These are phyloP conservation scores for Rousettus madagascariensis DNA, from an alignment of 2,797 vertebrate species.

Conservation along the genomic window DNA sequence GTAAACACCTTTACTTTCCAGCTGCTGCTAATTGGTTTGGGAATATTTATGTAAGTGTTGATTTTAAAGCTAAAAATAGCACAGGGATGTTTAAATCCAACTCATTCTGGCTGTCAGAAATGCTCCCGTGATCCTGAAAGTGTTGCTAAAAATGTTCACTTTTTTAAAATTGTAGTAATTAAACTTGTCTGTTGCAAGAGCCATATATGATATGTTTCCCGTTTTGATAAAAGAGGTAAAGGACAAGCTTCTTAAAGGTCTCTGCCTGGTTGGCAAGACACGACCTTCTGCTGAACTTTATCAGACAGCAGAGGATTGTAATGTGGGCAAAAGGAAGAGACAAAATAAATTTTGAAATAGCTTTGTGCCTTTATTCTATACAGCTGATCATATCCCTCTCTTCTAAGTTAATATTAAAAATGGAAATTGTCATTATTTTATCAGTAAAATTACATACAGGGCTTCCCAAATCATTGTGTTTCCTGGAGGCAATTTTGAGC, in stretches of 20 bases:
- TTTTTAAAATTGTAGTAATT: conserved; percentile 79
- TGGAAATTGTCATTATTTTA: background rate
- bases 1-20: conserved; percentile 82
- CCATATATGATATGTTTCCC: conserved; percentile 72
- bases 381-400: background rate
- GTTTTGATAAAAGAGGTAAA: conserved; percentile 61
- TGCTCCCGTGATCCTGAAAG: conserved; percentile 78
- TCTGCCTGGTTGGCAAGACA: conserved; percentile 30
- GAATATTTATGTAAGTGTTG: conserved; percentile 87
- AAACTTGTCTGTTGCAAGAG: conserved; percentile 79
- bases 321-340: background rate
- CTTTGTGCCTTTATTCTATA: background rate
- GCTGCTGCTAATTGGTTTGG: conserved; percentile 84
- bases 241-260: conserved; percentile 39
- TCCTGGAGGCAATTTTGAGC: conserved; percentile 12
- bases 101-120: conserved; percentile 82
- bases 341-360: background rate
- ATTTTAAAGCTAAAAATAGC: conserved; percentile 87
- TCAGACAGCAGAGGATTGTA: conserved; percentile 7
- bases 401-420: conserved; percentile 39
- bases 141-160: conserved; percentile 82
- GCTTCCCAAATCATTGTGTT: background rate
- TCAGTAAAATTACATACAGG: conserved; percentile 11
- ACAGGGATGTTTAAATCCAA: conserved; percentile 75
- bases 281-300: conserved; percentile 69